phyloP scores from a whole-genome alignment of 1,140 invertebrate genomes.

The Littorina saxatilis region DNA sequence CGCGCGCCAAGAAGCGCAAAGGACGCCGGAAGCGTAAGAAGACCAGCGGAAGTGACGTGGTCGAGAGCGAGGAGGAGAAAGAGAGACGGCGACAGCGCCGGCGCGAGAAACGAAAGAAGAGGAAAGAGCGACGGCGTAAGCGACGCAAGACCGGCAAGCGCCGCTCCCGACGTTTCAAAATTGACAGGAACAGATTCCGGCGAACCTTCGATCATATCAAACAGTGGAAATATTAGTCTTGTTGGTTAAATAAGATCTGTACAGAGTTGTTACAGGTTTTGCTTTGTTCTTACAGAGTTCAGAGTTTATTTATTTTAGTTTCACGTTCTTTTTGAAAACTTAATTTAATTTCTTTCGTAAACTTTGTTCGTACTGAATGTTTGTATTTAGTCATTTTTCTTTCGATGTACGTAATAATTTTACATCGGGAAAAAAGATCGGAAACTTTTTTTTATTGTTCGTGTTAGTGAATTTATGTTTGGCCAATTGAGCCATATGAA shows the following conservation, averaged over 20 bases:
- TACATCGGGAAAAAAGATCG: no score
- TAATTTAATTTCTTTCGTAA: neutral
- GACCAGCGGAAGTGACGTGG: slow-evolving; percentile 7
- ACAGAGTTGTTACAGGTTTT: no score
- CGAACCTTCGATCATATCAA: slow-evolving; percentile 25
- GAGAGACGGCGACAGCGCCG: slow-evolving; percentile 34
- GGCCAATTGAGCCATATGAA: no score
- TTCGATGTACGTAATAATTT: no score
- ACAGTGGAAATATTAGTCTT: slow-evolving; percentile 11
- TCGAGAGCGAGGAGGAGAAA: slow-evolving; percentile 13
- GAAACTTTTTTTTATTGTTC: no score
- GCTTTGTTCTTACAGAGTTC: no score
- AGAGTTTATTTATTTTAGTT: neutral
- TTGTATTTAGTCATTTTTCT: neutral
- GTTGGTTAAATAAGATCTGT: no score
- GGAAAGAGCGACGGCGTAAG: slow-evolving; percentile 37
- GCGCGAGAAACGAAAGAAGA: slow-evolving; percentile 40
- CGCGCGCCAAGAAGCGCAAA: neutral
- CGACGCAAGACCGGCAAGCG: slow-evolving; percentile 32
- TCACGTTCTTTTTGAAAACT: neutral
- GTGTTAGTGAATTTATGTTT: no score
- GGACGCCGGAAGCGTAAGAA: neutral
- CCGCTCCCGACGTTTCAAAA: slow-evolving; percentile 15
- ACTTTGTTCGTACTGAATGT: neutral
- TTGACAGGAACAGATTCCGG: slow-evolving; percentile 3